Conservation (phyloP, 2,113 vertebrate species). For the Microcebus ravelobensis region DNA sequence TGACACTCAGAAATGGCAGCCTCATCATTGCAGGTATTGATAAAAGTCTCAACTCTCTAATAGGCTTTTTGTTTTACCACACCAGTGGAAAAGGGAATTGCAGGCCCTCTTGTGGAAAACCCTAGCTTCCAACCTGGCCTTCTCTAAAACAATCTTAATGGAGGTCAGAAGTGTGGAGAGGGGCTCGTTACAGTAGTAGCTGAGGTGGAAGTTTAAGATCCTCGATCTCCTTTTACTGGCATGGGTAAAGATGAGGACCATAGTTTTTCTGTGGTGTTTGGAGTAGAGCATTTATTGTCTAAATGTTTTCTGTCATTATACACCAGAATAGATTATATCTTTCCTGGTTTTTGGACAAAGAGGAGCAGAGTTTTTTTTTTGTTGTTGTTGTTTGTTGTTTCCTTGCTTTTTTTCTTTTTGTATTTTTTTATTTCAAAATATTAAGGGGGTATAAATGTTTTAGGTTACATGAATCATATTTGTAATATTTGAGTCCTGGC, state of each 20-base stretch:
- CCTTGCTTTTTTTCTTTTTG: too few relatives aligned
- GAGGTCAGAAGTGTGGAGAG: background rate
- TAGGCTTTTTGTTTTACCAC: too few relatives aligned
- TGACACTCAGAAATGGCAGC: too few relatives aligned
- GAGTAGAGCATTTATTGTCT: background rate
- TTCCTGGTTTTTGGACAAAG: background rate
- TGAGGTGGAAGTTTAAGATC: background rate
- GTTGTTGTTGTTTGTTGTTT: too few relatives aligned
- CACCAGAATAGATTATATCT: background rate
- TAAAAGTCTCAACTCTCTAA: background rate
- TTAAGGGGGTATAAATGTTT: too few relatives aligned
- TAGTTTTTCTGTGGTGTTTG: background rate
- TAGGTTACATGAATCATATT: too few relatives aligned
- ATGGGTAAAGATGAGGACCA: background rate
- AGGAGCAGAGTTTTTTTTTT: background rate
- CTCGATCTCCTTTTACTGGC: background rate
- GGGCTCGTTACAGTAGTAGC: fast-evolving
- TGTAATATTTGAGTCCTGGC: too few relatives aligned
- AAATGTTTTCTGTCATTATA: background rate
- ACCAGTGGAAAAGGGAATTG: background rate
- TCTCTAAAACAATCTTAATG: background rate
- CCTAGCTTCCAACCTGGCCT: background rate
- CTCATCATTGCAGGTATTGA: too few relatives aligned
- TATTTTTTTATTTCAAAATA: too few relatives aligned
- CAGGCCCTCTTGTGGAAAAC: background rate